Conservation (phyloP, 1,140 invertebrate species). For the Drosophila orena region DNA sequence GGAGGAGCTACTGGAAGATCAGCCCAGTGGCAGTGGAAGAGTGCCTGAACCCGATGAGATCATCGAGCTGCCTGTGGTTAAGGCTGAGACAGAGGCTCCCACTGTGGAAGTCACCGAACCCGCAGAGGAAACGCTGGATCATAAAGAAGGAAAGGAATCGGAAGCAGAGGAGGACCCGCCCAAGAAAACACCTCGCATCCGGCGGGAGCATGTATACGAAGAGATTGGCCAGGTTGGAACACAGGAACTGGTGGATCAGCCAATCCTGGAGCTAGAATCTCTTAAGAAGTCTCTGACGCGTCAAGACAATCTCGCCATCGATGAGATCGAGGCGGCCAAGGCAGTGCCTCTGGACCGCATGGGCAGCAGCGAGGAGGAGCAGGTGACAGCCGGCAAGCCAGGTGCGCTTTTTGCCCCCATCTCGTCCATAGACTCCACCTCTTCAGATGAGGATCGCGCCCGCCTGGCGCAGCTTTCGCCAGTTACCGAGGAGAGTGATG, state of each 20-base stretch:
- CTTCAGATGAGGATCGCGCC: conserved; percentile 75
- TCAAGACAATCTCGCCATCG: conserved; percentile 62
- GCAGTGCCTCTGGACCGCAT: conserved; percentile 75
- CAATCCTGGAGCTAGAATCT: conserved; percentile 56
- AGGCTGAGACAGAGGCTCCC: conserved; percentile 52
- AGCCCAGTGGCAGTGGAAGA: conserved; percentile 48
- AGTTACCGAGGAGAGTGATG: conserved; percentile 77
- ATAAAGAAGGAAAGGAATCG: conserved; percentile 10
- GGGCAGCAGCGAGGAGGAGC: conserved; percentile 84
- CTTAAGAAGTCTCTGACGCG: conserved; percentile 69
- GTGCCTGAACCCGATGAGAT: conserved; percentile 80
- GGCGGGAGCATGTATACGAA: conserved; percentile 87
- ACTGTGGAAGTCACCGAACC: conserved; percentile 65
- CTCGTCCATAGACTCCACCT: conserved; percentile 82
- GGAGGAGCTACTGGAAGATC: conserved; percentile 42
- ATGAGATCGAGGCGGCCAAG: conserved; percentile 72
- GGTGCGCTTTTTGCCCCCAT: conserved; percentile 66
- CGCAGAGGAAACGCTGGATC: conserved; percentile 69
- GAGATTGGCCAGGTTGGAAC: conserved; percentile 85
- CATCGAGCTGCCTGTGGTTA: conserved; percentile 71
- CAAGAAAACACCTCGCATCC: conserved; percentile 84
- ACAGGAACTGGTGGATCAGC: conserved; percentile 59
- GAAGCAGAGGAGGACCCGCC: conserved; percentile 52
- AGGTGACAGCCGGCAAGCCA: conserved; percentile 49
- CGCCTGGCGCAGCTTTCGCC: conserved; percentile 64